Conservation (phyloP, 2,113 vertebrate species). For the Oncorhynchus gorbuscha region DNA sequence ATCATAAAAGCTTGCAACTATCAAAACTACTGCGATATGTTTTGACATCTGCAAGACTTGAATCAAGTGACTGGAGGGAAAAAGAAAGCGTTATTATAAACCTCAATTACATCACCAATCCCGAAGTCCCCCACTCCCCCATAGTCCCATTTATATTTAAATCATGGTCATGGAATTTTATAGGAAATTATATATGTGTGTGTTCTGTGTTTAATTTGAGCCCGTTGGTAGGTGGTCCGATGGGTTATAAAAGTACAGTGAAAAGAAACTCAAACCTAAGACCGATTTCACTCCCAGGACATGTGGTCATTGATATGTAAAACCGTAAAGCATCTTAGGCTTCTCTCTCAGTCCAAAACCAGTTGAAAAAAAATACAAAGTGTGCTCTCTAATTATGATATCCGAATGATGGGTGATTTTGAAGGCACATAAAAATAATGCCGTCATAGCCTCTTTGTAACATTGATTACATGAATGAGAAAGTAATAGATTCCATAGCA, state of each 20-base stretch:
- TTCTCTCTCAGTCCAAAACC: constrained; percentile 47
- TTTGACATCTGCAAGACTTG: constrained; percentile 60
- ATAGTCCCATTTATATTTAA: constrained; percentile 62
- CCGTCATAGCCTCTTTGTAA: constrained; percentile 56
- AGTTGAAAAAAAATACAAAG: constrained; percentile 51
- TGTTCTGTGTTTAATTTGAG: constrained; percentile 56
- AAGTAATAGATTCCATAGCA: constrained; percentile 70
- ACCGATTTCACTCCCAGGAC: constrained; percentile 57
- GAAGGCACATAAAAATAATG: constrained; percentile 59
- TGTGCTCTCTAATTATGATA: constrained; percentile 65
- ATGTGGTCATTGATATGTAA: constrained; percentile 63
- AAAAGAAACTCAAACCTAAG: constrained; percentile 44
- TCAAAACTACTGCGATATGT: constrained; percentile 52
- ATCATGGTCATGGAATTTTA: constrained; percentile 55
- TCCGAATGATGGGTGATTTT: constrained; percentile 52
- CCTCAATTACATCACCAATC: constrained; percentile 67
- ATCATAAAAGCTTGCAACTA: constrained; percentile 63
- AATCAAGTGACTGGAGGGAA: constrained; percentile 47
- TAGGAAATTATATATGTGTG: constrained; percentile 53
- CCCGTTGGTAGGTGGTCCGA: constrained; percentile 69
- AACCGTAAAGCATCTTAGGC: constrained; percentile 30
- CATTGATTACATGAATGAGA: constrained; percentile 71
- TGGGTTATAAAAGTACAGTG: constrained; percentile 48
- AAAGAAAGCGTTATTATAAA: constrained; percentile 61
- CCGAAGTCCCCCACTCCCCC: constrained; percentile 41